Evolutionary conservation across 92 coral and sea anemone genomes (phyloP).

Genomic region (Paramuricea clavata): DNA sequence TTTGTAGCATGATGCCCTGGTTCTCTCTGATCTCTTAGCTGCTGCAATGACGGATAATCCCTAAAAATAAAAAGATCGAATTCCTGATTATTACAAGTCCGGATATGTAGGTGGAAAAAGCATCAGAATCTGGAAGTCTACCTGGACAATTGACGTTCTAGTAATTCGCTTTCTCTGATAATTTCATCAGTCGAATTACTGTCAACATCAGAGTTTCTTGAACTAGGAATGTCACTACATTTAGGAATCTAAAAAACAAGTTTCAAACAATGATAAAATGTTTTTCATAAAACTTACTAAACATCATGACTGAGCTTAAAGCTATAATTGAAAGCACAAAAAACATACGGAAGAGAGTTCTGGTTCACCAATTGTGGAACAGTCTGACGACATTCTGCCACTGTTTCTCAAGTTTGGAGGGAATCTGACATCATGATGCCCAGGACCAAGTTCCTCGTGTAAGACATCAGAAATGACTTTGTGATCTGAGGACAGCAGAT

Average conservation of each 20-base stretch:
- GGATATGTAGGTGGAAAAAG: too few species aligned
- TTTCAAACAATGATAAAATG: neutral
- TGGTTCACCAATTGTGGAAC: constrained; percentile 10
- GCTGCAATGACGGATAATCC: constrained; percentile 29
- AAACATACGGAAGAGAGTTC: constrained; percentile 8
- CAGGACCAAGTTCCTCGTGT: constrained; percentile 86
- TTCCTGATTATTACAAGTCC: neutral
- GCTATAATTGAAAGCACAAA: too few species aligned
- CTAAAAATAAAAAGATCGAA: neutral
- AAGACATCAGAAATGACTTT: constrained; percentile 87
- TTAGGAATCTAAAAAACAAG: constrained; percentile 38
- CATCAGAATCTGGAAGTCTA: too few species aligned
- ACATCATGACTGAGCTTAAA: neutral
- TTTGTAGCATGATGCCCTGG: neutral
- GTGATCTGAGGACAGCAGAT: constrained; percentile 86
- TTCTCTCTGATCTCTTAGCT: constrained; percentile 1
- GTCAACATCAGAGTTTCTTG: constrained; percentile 6
- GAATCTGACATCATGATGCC: constrained; percentile 45
- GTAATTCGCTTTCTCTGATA: constrained; percentile 43
- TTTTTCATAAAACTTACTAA: neutral
- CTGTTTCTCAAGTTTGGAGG: neutral
- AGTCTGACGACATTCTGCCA: neutral
- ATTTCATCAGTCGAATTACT: constrained; percentile 41
- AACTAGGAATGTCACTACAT: constrained; percentile 24
- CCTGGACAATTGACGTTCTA: constrained; percentile 35